Base-by-base conservation (phyloP, 1,140 invertebrate species). In the Caenorhabditis tropicalis region DNA sequence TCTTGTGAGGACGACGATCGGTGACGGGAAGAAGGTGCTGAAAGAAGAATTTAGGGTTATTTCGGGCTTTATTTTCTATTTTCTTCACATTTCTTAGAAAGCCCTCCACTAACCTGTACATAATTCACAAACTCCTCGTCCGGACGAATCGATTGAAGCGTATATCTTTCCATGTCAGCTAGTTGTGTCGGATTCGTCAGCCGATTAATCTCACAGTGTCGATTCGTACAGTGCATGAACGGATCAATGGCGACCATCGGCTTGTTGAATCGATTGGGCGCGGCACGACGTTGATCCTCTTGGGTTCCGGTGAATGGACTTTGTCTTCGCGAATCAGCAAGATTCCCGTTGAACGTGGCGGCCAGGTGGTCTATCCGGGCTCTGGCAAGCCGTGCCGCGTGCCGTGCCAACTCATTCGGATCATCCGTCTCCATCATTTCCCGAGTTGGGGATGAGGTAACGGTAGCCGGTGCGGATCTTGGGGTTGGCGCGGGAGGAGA, bases 191-290 rank as follows among this genome's bases (percentile, higher is more conserved):
- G 7, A 9, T 12, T 1, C 1, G 65, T 12, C 2, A 43, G 36
- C 36, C 29, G 6, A 43, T 74, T 74, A 36, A 43, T 21, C 21
- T 74, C 65, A 24, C 65, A 74, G 21, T 36, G 36, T 36, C 65
- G 33, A 43, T 24, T 74, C 6, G 65, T 24, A n/a, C 65, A 74
- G 2, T 43, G 4, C 65, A 74, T 74, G 36, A 74, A 74, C 24
- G 65, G 65, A 74, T 74, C 65, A n/a, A 74, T 74, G 0, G 65
- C 36, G 0, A 74, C 21, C 65, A 74, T 43, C 43, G 65, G 65
- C 29, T 74, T 58, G 5, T 6, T 43, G 39, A 43, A 43, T 43
- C 12, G 39, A 43, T 5, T 56, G 1, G 21, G 53, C 10, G 21
- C 2, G 7, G 53, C 21, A 27, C 49, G 49, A 19, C 49, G 12